Base-by-base conservation (phyloP, 2,797 vertebrate species). In the Moxostoma hubbsi region DNA sequence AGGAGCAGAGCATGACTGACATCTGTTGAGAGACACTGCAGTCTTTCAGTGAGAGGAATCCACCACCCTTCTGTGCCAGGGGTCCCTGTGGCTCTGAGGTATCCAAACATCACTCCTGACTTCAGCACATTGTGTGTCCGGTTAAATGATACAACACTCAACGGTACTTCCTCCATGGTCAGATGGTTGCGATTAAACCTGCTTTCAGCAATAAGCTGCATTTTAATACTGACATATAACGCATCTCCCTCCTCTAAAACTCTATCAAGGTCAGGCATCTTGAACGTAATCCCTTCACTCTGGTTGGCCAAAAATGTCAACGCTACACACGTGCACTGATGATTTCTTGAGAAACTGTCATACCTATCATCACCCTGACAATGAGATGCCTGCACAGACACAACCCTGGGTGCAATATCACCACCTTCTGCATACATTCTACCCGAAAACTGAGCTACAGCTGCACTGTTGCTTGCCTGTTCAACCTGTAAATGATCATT, bases 401-500 rank as follows among this genome's bases (percentile, higher is more conserved):
- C 18, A 18, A 18, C 18, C 18, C 18, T 18, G 18, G 18, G 18
- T 18, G 1, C 18, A 18, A 18, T 18, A 18, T 18, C 18, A 18
- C 18, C 18, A 18, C 18, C 18, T 18, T 18, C 18, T 18, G 18
- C 18, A 18, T 18, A 18, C 18, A 1, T 18, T 18, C 18, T 18
- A 18, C 18, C 18, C 1, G 18, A 18, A 18, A 18, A 18, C 18
- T 18, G 18, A 18, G 18, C 18, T 18, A 18, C 18, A 18, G 18
- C 18, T 18, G 18, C 18, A 18, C 18, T 18, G 24, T 12, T 59
- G 16, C 9, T 59, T 59, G 36, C 61, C 7, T n/a, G 61, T 7
- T 63, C 36, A n/a, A 63, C 61, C 61, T 63, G 61, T 46, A 46
- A 63, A 63, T 63, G n/a, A 63, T 63, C 7, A 61, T 24, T 36